Evolutionary conservation across 1,140 invertebrate species (phyloP).

Genomic region (Rhyacophila brunnea): DNA sequence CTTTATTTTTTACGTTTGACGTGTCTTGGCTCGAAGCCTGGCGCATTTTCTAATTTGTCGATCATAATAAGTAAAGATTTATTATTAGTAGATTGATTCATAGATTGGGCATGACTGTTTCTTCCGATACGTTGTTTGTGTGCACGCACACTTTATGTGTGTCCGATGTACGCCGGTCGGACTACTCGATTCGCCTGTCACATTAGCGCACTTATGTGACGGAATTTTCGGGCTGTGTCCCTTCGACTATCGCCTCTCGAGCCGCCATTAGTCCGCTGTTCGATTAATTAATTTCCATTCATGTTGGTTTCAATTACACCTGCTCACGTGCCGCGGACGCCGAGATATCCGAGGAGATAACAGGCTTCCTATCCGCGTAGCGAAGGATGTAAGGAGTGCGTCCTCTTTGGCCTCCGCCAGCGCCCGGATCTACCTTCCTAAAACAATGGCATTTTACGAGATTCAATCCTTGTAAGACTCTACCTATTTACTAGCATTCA

Average conservation of each 20-base stretch:
- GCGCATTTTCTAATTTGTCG: no score
- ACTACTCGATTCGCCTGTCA: slow-evolving; percentile 28
- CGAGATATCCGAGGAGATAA: slow-evolving; percentile 21
- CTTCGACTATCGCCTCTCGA: neutral
- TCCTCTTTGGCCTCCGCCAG: slow-evolving; percentile 3
- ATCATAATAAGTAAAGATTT: no score
- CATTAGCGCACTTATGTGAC: slow-evolving; percentile 29
- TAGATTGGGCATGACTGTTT: slow-evolving; percentile 14
- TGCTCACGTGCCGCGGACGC: slow-evolving; percentile 14
- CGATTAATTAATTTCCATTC: neutral
- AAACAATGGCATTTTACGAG: no score
- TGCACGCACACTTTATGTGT: neutral
- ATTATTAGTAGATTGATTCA: neutral
- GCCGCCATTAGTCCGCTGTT: no score
- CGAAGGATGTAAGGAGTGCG: slow-evolving; percentile 14
- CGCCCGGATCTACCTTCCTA: neutral
- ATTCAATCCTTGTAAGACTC: no score
- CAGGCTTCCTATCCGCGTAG: slow-evolving; percentile 22
- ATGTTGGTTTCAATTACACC: slow-evolving; percentile 2
- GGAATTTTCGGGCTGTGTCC: slow-evolving; percentile 27
- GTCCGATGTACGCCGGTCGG: slow-evolving; percentile 6
- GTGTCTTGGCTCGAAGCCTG: no score
- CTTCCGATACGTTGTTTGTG: slow-evolving; percentile 21
- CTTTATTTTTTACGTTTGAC: no score
- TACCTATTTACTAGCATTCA: no score